Evolutionary conservation across 2,113 vertebrate genomes (phyloP).

Genomic region (Coptodon rendalli): DNA sequence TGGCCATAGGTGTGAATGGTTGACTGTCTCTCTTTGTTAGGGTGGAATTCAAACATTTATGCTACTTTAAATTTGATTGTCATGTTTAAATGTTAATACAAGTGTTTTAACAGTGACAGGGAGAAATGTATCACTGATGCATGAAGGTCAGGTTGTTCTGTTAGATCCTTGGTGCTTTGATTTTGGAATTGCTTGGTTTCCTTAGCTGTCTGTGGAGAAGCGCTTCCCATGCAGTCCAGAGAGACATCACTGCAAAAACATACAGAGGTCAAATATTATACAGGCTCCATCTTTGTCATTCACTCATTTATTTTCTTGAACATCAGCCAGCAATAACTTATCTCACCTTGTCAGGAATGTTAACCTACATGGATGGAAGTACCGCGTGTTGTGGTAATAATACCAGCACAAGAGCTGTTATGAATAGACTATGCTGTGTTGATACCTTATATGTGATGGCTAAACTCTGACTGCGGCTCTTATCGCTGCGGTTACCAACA

Average conservation of each 20-base stretch:
- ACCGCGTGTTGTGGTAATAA: neutral
- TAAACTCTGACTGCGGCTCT: neutral
- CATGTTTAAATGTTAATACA: neutral
- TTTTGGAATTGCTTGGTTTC: neutral
- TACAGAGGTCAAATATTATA: conserved; percentile 27
- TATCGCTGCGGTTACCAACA: conserved; percentile 9
- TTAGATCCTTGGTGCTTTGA: neutral
- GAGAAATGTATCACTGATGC: neutral
- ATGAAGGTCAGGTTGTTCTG: neutral
- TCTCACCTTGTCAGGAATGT: conserved; percentile 38
- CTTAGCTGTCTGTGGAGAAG: neutral
- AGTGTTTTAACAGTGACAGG: neutral
- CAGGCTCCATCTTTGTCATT: conserved; percentile 14
- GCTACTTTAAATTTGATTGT: neutral
- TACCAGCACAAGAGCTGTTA: conserved; percentile 1
- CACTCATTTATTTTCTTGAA: neutral
- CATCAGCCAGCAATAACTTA: neutral
- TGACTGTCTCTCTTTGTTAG: neutral
- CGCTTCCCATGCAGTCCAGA: neutral
- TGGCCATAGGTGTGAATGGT: neutral
- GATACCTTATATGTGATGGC: conserved; percentile 34
- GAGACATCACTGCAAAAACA: neutral
- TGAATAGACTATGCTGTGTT: conserved; percentile 24
- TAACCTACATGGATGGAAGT: neutral
- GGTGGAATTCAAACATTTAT: neutral